Conservation (phyloP, 2,113 vertebrate genomes). For the Piaya cayana region DNA sequence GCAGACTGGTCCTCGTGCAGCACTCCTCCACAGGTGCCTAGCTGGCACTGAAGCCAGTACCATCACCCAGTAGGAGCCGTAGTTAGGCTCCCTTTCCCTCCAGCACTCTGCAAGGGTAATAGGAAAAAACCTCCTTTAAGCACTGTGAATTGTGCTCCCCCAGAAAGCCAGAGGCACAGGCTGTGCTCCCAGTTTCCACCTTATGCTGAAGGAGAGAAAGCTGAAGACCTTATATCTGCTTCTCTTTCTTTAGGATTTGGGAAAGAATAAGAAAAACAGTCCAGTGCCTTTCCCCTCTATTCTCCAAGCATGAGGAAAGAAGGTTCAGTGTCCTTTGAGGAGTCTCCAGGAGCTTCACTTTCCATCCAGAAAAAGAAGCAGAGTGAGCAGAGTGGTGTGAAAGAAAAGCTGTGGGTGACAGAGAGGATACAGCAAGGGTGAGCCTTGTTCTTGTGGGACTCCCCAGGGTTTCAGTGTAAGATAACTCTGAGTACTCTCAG, state of each 20-base stretch:
- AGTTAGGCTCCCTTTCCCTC: neutral
- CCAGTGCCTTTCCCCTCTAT: accelerated
- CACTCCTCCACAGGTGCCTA: neutral
- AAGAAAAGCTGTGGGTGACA: neutral
- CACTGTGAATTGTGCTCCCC: neutral
- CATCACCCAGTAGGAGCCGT: neutral
- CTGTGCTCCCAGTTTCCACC: neutral
- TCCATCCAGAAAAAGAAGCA: neutral
- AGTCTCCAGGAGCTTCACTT: neutral
- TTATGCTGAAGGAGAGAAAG: neutral
- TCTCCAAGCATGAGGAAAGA: neutral
- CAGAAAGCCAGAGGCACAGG: neutral
- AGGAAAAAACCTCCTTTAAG: neutral
- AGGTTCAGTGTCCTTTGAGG: neutral
- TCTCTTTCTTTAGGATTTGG: neutral
- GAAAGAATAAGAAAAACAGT: neutral
- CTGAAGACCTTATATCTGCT: neutral
- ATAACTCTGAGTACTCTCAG: neutral
- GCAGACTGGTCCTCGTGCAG: neutral
- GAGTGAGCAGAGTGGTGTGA: neutral
- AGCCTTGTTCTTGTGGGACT: neutral
- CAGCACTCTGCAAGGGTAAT: neutral
- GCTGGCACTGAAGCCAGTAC: neutral
- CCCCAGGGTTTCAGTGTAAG: neutral
- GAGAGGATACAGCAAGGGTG: neutral